A percentile compares a stretch with the other conserved stretches of the same genome.
Conservation (phyloP, 1,140 invertebrate species). For the Ostrea denselamellosa region DNA sequence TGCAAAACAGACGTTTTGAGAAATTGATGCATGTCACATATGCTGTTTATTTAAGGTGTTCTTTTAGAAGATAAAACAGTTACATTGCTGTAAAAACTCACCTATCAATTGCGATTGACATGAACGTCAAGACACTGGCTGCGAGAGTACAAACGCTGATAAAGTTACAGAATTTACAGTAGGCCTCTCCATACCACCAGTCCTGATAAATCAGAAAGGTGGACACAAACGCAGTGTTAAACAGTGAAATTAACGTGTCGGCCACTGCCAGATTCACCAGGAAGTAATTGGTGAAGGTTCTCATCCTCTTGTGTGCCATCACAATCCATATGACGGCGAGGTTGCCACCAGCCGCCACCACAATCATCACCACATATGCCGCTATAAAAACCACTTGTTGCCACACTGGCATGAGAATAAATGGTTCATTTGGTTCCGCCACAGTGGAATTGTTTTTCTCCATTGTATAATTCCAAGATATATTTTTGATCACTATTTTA, state of each 20-base stretch:
- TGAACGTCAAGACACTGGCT: conserved; percentile 93
- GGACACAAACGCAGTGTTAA: conserved; percentile 96
- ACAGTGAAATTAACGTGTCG: conserved; percentile 92
- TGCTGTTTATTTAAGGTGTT: too few species aligned
- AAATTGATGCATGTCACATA: too few species aligned
- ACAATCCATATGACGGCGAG: conserved; percentile 97
- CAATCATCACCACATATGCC: conserved; percentile 90
- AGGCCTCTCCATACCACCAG: conserved; percentile 92
- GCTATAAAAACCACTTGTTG: conserved; percentile 71
- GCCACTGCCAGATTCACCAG: conserved; percentile 95
- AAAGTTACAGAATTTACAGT: conserved; percentile 93
- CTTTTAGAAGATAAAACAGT: too few species aligned
- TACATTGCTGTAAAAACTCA: conserved; percentile 79
- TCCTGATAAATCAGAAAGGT: conserved; percentile 88
- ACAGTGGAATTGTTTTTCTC: conserved; percentile 1
- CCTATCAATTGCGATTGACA: conserved; percentile 97
- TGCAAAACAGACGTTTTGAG: too few species aligned
- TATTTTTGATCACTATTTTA: neutral
- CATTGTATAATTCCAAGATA: neutral
- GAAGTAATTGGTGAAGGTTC: conserved; percentile 97
- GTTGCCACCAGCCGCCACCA: conserved; percentile 94
- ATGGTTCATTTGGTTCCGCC: neutral
- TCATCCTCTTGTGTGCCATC: conserved; percentile 90
- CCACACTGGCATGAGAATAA: conserved; percentile 69
- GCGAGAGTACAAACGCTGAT: conserved; percentile 92